Conservation (phyloP, 2,888 invertebrate species). For the Hirudinaria manillensis region DNA sequence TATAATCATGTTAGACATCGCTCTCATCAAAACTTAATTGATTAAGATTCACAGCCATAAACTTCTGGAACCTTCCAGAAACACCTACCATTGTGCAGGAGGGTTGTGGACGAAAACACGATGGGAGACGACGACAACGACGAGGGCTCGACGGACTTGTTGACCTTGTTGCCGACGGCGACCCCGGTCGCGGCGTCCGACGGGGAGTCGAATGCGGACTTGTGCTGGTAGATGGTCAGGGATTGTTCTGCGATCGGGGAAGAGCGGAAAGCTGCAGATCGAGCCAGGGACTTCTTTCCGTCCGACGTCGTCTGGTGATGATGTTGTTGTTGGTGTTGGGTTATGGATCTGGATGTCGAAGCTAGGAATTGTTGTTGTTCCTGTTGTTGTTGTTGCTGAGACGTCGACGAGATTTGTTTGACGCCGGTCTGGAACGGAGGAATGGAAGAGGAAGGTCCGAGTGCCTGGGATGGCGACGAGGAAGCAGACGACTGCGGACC, state of each 20-base stretch:
- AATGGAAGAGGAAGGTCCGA: too few relatives aligned
- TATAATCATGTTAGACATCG: too few relatives aligned
- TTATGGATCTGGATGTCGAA: neutral
- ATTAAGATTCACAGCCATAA: too few relatives aligned
- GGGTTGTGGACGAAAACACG: neutral
- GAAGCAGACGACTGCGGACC: neutral
- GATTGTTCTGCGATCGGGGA: neutral
- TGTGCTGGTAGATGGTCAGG: neutral
- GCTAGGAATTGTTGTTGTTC: neutral
- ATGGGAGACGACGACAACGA: neutral
- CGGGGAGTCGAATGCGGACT: neutral
- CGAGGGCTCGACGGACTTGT: neutral
- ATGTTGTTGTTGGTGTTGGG: neutral
- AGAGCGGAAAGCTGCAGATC: conserved; percentile 3
- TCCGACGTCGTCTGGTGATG: neutral
- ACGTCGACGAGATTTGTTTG: neutral
- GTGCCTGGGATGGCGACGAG: neutral
- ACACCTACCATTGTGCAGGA: conserved; percentile 3
- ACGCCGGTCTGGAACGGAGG: too few relatives aligned
- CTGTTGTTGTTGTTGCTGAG: neutral
- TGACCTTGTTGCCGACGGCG: neutral
- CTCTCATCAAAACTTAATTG: too few relatives aligned
- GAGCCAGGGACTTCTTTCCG: neutral
- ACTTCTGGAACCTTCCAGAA: too few relatives aligned
- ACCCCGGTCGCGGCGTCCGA: neutral